These are phyloP conservation scores for Pristionchus maxplancki DNA, from an alignment of 2,888 invertebrate species.

Conservation along the genomic window DNA sequence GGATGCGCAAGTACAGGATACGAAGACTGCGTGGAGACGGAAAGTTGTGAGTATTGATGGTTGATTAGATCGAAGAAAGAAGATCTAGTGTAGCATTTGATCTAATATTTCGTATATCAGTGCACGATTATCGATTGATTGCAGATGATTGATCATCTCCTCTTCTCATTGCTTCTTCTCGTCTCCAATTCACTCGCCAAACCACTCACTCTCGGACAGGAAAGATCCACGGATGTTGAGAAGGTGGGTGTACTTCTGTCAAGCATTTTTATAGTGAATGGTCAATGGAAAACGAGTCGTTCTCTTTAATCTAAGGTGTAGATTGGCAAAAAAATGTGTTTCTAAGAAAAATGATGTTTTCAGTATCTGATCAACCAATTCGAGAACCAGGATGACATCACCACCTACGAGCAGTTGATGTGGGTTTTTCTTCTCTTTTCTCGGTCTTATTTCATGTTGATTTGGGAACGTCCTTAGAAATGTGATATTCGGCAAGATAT, in stretches of 20 bases:
- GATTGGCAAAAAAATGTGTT: too few relatives aligned
- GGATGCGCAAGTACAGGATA: conserved; percentile 32
- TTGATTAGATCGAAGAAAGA: not conserved
- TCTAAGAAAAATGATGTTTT: not conserved
- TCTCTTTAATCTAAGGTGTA: too few relatives aligned
- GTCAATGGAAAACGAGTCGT: too few relatives aligned
- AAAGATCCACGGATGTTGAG: conserved; percentile 26
- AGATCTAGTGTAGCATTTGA: too few relatives aligned
- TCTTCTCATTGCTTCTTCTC: conserved; percentile 12
- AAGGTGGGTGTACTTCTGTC: too few relatives aligned
- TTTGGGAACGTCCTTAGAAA: not conserved
- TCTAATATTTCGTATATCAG: too few relatives aligned
- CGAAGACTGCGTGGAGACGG: not conserved
- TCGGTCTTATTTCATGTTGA: not conserved
- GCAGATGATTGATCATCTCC: conserved; percentile 17
- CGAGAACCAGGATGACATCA: conserved; percentile 62
- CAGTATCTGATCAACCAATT: conserved; percentile 58
- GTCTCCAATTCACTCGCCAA: not conserved
- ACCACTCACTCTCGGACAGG: conserved; percentile 14
- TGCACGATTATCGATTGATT: not conserved
- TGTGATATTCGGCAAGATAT: not conserved
- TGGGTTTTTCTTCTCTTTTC: not conserved
- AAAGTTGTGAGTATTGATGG: not conserved
- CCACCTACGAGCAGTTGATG: conserved; percentile 59
- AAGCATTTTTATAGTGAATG: too few relatives aligned